A percentile compares a stretch with the other conserved stretches of the same genome.
These are phyloP conservation scores for Apoderus coryli DNA, from an alignment of 2,888 invertebrate species.

Conservation along the genomic window DNA sequence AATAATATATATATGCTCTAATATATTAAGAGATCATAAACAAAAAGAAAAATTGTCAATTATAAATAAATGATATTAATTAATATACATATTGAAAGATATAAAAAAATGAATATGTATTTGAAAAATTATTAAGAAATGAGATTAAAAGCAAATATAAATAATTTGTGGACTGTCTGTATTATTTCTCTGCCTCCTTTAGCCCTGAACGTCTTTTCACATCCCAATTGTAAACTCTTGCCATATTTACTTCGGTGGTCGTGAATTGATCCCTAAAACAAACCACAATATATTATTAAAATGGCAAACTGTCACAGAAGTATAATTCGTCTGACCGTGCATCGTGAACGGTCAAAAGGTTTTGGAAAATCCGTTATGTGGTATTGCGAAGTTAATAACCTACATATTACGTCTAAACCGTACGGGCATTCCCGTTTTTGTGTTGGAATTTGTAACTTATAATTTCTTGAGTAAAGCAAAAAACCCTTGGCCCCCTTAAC, in stretches of 20 bases:
- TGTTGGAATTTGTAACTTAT: slow-evolving; percentile 1
- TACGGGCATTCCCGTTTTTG: slow-evolving; percentile 1
- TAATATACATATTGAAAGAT: not conserved
- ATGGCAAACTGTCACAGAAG: too few relatives aligned
- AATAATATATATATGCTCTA: too few relatives aligned
- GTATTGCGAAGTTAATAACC: too few relatives aligned
- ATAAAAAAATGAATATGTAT: slow-evolving; percentile 1
- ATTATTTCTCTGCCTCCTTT: too few relatives aligned
- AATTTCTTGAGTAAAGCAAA: too few relatives aligned
- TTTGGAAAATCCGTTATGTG: too few relatives aligned
- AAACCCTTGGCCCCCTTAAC: too few relatives aligned
- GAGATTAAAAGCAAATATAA: not conserved
- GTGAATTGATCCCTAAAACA: slow-evolving; percentile 84
- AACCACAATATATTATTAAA: slow-evolving; percentile 6
- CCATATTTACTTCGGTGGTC: slow-evolving; percentile 98
- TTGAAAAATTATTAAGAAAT: not conserved
- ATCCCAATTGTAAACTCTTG: slow-evolving; percentile 96
- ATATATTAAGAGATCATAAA: too few relatives aligned
- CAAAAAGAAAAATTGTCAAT: too few relatives aligned
- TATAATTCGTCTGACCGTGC: too few relatives aligned
- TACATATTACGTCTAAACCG: slow-evolving; percentile 7
- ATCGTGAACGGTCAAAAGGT: too few relatives aligned
- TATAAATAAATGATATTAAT: too few relatives aligned
- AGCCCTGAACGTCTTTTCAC: slow-evolving; percentile 84
- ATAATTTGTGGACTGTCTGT: slow-evolving; percentile 3